phyloP scores from a whole-genome alignment of 2,797 vertebrate species.

The Malurus leucopterus region DNA sequence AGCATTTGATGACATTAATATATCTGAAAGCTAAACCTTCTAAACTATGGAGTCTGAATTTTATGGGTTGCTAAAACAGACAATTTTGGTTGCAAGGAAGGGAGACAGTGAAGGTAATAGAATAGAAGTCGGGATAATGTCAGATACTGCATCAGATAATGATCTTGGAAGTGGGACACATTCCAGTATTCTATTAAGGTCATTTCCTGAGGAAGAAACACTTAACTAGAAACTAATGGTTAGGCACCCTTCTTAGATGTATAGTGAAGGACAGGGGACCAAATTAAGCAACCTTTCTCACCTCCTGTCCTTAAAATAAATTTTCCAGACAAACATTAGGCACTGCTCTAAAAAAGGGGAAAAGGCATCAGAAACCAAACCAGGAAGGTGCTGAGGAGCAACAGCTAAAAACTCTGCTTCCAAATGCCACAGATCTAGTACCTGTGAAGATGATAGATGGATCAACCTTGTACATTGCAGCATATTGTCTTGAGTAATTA shows the following conservation, averaged over 20 bases:
- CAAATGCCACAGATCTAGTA: not conserved
- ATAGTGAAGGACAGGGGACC: not conserved
- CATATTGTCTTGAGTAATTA: not conserved
- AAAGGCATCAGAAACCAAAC: not conserved
- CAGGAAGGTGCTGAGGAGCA: not conserved
- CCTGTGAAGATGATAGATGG: not conserved
- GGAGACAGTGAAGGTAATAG: not conserved
- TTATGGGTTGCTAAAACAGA: not conserved
- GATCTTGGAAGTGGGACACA: not conserved
- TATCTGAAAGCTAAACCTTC: not conserved
- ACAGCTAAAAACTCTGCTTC: not conserved
- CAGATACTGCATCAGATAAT: not conserved
- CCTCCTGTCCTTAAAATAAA: not conserved
- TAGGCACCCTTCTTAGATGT: not conserved
- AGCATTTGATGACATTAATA: not conserved
- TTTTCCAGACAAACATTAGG: not conserved
- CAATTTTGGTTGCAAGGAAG: not conserved
- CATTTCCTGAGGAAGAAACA: not conserved
- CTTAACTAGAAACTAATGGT: not conserved
- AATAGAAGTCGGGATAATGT: not conserved
- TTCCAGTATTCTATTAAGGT: not conserved
- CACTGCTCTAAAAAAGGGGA: not conserved
- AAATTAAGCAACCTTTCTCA: not conserved
- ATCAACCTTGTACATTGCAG: not conserved
- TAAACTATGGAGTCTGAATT: not conserved